Base-by-base conservation (phyloP, 2,888 invertebrate genomes). In the Phengaris arion region DNA sequence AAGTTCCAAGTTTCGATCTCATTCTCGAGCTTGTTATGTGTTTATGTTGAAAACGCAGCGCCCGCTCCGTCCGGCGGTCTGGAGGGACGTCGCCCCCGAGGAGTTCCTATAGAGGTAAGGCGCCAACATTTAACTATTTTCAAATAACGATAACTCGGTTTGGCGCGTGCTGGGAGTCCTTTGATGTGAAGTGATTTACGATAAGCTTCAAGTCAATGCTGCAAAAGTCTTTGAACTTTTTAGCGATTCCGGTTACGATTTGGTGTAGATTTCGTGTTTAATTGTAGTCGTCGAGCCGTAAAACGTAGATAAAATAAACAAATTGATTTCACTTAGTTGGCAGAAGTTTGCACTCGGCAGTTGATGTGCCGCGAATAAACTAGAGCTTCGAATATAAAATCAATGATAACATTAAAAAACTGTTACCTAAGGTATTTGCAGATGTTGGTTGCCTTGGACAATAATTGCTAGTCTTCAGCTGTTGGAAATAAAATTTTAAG, bases 31-130 rank as follows among this genome's bases (percentile, higher is more conserved):
- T 88, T 89, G 92, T 93, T 92, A 88, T 91, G 93, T 93, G 93
- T 93, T 93, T 93, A 92, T 92, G 92, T 93, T 89, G 86, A 87
- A 85, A 89, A 85, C 89, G 90, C 88, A 88, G 87, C 88, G 87
- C 86, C 85, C 85, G 90, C 85, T 89, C 84, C 84, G 86, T 88
- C 86, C 89, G 89, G 88, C 87, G 86, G 87, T 86, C 82, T 81
- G 79, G 79, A 85, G 88, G 87, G 87, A 91, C 93, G 90, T 92
- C 92, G 92, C 93, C 92, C 91, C 87, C 93, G 83, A 88, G 83
- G 87, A 89, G 85, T 89, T 85, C 79, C 87, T 86, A 85, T 87
- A 90, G 90, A 91, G 89, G 93, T 92, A 78, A 87, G 84, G 79
- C 83, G 78, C 76, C 76, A 77, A 68, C 55, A 73, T 69, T 48